A percentile compares a stretch with the other conserved stretches of the same genome.
phyloP scores from a whole-genome alignment of 1,140 invertebrate species.

The Aphelenchoides avenae region DNA sequence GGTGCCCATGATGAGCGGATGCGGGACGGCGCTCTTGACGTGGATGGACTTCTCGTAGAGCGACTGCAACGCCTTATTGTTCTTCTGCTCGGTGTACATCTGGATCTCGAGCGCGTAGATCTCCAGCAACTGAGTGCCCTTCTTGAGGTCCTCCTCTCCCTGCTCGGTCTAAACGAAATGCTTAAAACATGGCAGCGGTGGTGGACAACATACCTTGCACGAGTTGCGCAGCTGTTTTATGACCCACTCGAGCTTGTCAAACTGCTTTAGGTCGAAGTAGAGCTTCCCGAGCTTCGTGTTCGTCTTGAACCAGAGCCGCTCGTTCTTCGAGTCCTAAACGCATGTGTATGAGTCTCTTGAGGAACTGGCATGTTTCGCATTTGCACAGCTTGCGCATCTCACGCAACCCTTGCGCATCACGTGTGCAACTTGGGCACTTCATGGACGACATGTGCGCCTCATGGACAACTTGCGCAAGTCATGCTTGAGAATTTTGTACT shows the following conservation, averaged over 20 bases:
- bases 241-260: constrained; percentile 87
- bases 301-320: constrained; percentile 98
- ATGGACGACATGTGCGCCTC: no score
- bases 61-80: constrained; percentile 95
- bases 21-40: constrained; percentile 98
- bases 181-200: constrained; percentile 6
- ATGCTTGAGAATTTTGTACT: not conserved
- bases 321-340: constrained; percentile 85
- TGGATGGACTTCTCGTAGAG: constrained; percentile 96
- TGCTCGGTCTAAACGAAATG: constrained; percentile 76
- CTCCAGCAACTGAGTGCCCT: constrained; percentile 87
- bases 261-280: constrained; percentile 93
- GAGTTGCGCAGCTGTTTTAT: constrained; percentile 93
- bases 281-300: constrained; percentile 98
- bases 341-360: no score
- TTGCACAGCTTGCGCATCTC: no score
- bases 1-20: constrained; percentile 99
- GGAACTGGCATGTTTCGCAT: no score
- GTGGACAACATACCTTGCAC: constrained; percentile 73
- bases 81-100: constrained; percentile 99
- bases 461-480: not conserved
- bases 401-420: no score
- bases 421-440: no score
- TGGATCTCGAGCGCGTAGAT: constrained; percentile 99
- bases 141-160: constrained; percentile 98